phyloP scores from a whole-genome alignment of 2,797 vertebrate genomes.

The Erethizon dorsatum region DNA sequence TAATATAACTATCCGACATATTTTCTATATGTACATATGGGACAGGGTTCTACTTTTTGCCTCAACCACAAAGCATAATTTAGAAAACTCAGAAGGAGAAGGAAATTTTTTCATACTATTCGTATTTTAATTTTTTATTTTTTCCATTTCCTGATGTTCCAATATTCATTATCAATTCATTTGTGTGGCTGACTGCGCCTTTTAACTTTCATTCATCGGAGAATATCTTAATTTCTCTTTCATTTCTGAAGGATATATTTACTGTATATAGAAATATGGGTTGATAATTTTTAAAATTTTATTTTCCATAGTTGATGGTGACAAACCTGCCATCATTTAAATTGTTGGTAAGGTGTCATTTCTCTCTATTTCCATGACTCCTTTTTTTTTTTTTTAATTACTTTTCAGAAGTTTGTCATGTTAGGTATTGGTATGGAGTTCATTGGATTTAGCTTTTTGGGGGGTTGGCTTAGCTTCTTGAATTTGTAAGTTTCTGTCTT shows the following conservation, averaged over 20 bases:
- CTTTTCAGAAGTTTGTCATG: background rate
- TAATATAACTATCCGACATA: background rate
- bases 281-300: background rate
- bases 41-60: background rate
- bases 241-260: background rate
- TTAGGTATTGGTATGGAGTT: background rate
- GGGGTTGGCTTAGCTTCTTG: background rate
- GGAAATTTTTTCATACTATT: background rate
- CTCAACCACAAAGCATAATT: background rate
- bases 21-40: background rate
- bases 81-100: background rate
- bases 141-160: background rate
- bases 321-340: background rate
- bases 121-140: background rate
- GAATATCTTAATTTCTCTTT: background rate
- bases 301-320: background rate
- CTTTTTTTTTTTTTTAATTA: background rate
- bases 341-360: background rate
- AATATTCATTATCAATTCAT: background rate
- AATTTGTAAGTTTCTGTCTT: background rate
- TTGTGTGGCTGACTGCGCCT: background rate
- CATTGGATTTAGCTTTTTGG: background rate
- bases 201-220: background rate
- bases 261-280: background rate
- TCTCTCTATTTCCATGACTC: background rate